These are phyloP conservation scores for Ophioninae sp. DNA, from an alignment of 2,888 invertebrate genomes.

Conservation along the genomic window DNA sequence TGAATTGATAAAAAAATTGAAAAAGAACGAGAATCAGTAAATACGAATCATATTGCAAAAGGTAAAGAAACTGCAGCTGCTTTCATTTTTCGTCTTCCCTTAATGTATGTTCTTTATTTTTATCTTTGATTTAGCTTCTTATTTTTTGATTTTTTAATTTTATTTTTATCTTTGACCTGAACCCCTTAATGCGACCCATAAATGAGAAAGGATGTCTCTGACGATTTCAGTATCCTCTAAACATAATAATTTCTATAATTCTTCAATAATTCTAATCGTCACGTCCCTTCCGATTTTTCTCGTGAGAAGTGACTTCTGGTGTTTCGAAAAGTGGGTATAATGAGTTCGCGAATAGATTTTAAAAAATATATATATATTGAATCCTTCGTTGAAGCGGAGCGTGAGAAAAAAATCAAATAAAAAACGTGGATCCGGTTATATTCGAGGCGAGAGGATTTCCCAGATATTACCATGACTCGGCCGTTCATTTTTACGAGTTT, in stretches of 20 bases:
- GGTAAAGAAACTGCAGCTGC: background rate
- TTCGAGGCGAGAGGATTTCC: slow-evolving; percentile 28
- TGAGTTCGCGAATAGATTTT: slow-evolving; percentile 3
- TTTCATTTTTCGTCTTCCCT: background rate
- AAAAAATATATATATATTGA: background rate
- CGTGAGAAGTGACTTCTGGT: background rate
- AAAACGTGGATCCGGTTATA: slow-evolving; percentile 19
- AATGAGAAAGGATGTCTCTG: background rate
- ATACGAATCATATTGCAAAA: background rate
- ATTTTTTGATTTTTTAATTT: too few relatives aligned
- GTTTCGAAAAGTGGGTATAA: background rate
- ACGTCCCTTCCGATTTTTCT: background rate
- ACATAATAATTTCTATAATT: background rate
- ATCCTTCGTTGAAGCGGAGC: background rate
- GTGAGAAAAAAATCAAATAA: slow-evolving; percentile 37
- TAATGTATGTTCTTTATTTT: too few relatives aligned
- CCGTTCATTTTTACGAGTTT: slow-evolving; percentile 17
- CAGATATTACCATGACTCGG: slow-evolving; percentile 35
- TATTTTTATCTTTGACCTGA: too few relatives aligned
- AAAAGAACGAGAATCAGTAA: background rate
- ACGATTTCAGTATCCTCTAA: background rate
- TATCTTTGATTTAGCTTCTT: too few relatives aligned
- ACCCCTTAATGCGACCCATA: background rate
- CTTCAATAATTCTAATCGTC: background rate
- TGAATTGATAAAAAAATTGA: background rate